These are phyloP conservation scores for Volucella inflata DNA, from an alignment of 2,888 invertebrate genomes.

Conservation along the genomic window DNA sequence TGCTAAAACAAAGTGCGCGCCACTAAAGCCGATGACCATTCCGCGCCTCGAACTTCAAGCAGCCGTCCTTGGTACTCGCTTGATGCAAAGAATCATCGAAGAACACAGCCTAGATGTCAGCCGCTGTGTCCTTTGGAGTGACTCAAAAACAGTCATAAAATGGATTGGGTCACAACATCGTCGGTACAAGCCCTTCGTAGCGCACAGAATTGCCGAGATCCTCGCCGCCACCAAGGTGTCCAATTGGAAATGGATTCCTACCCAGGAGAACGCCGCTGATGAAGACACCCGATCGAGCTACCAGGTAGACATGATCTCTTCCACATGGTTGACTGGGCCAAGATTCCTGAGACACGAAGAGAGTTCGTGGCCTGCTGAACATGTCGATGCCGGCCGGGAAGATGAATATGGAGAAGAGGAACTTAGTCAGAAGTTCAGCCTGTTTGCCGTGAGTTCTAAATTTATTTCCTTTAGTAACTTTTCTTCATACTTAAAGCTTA, in stretches of 20 bases:
- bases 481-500: background rate
- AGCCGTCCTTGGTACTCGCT: constrained; percentile 47
- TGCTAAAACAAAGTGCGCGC: background rate
- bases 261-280: constrained; percentile 76
- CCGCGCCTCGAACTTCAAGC: constrained; percentile 54
- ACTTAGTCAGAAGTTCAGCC: background rate
- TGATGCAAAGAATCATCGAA: constrained; percentile 22
- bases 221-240: background rate
- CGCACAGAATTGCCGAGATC: constrained; percentile 41
- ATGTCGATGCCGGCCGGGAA: background rate
- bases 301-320: constrained; percentile 16
- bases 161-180: constrained; percentile 74
- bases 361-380: constrained; percentile 27
- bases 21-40: constrained; percentile 29
- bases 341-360: constrained; percentile 31
- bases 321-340: constrained; percentile 58
- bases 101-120: constrained; percentile 23
- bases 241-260: constrained; percentile 70
- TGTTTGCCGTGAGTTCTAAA: no score
- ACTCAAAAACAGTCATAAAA: constrained; percentile 34
- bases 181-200: constrained; percentile 60
- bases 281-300: constrained; percentile 67
- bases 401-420: constrained; percentile 72
- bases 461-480: no score
- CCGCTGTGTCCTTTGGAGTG: constrained; percentile 33